These are phyloP conservation scores for Meloidogyne chitwoodi DNA, from an alignment of 1,140 invertebrate genomes.

Conservation along the genomic window DNA sequence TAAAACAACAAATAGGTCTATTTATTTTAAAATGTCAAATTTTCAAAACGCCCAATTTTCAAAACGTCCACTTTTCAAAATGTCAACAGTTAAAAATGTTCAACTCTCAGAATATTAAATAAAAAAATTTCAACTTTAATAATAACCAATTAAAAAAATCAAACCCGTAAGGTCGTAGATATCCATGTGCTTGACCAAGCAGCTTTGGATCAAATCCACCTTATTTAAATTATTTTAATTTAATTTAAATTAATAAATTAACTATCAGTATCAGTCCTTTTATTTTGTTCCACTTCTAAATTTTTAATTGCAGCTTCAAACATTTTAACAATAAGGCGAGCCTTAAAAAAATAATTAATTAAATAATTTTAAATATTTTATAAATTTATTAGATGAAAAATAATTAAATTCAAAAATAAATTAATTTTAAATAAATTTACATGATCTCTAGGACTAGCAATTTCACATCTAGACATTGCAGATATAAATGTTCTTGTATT, in stretches of 20 bases:
- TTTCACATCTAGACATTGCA: conserved; percentile 51
- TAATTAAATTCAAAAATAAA: too few relatives aligned
- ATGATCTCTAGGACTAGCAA: conserved; percentile 36
- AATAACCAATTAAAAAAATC: too few relatives aligned
- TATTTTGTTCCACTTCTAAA: conserved; percentile 48
- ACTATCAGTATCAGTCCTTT: conserved; percentile 51
- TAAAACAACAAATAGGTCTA: too few relatives aligned
- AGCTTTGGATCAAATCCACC: conserved; percentile 1
- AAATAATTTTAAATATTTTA: too few relatives aligned
- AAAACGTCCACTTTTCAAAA: too few relatives aligned
- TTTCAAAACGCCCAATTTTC: not conserved
- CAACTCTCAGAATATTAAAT: too few relatives aligned
- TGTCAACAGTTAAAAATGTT: too few relatives aligned
- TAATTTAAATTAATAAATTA: not conserved
- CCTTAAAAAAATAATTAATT: conserved; percentile 29
- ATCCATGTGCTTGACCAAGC: conserved; percentile 46
- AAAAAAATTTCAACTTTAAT: too few relatives aligned
- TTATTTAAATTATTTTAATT: not conserved
- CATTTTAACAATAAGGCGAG: conserved; percentile 56
- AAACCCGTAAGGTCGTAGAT: conserved; percentile 54
- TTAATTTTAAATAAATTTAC: too few relatives aligned
- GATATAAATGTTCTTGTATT: conserved; percentile 55
- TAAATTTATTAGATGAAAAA: too few relatives aligned
- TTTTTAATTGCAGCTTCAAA: conserved; percentile 55
- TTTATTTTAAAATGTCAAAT: too few relatives aligned